A percentile compares a stretch with the other conserved stretches of the same genome.
Conservation (phyloP, 2,888 invertebrate species). For the Apantesis nais region DNA sequence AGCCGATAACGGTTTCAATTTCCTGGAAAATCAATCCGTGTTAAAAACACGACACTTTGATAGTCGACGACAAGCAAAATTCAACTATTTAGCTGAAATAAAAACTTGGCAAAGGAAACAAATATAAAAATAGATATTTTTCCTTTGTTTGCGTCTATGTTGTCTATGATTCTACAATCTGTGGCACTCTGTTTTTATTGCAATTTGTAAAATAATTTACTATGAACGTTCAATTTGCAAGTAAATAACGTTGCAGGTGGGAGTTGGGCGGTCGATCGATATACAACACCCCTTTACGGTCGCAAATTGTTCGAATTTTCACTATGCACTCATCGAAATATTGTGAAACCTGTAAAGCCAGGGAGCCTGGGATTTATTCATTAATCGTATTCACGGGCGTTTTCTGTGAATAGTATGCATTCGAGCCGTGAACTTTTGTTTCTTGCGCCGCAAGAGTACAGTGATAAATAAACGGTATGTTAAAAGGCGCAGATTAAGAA, state of each 20-base stretch:
- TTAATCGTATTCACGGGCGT: constrained; percentile 29
- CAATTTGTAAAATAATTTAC: constrained; percentile 27
- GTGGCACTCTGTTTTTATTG: constrained; percentile 30
- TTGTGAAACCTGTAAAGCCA: constrained; percentile 45
- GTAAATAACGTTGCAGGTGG: constrained; percentile 46
- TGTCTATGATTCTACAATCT: constrained; percentile 30
- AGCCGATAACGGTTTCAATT: constrained; percentile 21
- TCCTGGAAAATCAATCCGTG: constrained; percentile 35
- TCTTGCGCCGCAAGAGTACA: constrained; percentile 24
- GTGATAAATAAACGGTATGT: constrained; percentile 34
- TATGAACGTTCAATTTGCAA: constrained; percentile 31
- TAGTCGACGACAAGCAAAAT: constrained; percentile 17
- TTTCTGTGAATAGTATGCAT: constrained; percentile 24
- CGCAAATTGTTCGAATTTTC: constrained; percentile 45
- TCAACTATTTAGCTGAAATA: background rate
- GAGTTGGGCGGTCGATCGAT: constrained; percentile 44
- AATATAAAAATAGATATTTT: constrained; percentile 14
- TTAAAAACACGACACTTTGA: constrained; percentile 38
- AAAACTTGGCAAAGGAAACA: background rate
- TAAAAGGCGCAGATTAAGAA: constrained; percentile 42
- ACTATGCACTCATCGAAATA: constrained; percentile 41
- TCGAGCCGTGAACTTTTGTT: constrained; percentile 34
- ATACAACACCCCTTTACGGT: constrained; percentile 37
- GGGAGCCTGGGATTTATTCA: constrained; percentile 42
- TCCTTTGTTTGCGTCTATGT: constrained; percentile 21